Conservation (phyloP, 2,797 vertebrate genomes). For the Sebastolobus alascanus region DNA sequence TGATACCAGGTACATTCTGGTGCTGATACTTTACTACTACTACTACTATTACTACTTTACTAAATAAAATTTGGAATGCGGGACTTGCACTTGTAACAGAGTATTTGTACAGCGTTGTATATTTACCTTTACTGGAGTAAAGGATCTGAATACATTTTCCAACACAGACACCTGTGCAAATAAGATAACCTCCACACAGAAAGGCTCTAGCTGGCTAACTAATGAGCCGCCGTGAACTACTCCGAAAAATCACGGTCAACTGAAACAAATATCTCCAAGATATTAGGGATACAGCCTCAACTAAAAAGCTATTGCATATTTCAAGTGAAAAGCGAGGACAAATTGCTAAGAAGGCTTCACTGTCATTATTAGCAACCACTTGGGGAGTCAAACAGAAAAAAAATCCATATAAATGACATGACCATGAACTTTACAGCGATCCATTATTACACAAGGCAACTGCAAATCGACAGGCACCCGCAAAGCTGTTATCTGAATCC, state of each 20-base stretch:
- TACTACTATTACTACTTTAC: too few relatives aligned
- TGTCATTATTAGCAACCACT: slow-evolving; percentile 50
- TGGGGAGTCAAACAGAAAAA: slow-evolving; percentile 18
- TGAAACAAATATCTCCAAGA: neutral
- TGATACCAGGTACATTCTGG: neutral
- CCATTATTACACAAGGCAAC: slow-evolving; percentile 34
- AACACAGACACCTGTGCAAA: neutral
- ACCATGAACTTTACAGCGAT: slow-evolving; percentile 44
- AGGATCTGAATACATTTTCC: neutral
- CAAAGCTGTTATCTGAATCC: slow-evolving; percentile 39
- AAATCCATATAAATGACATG: slow-evolving; percentile 30
- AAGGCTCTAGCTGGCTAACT: neutral
- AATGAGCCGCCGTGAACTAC: neutral
- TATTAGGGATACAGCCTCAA: slow-evolving; percentile 19
- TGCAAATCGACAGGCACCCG: slow-evolving; percentile 18
- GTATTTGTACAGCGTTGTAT: neutral
- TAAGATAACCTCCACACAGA: neutral
- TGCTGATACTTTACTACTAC: neutral
- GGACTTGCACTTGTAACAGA: neutral
- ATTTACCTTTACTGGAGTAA: neutral
- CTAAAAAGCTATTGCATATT: neutral
- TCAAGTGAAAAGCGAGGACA: neutral
- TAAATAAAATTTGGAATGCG: neutral
- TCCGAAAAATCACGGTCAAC: neutral
- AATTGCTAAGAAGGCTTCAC: neutral